Conservation (phyloP, 2,113 vertebrate species). For the Bettongia penicillata region DNA sequence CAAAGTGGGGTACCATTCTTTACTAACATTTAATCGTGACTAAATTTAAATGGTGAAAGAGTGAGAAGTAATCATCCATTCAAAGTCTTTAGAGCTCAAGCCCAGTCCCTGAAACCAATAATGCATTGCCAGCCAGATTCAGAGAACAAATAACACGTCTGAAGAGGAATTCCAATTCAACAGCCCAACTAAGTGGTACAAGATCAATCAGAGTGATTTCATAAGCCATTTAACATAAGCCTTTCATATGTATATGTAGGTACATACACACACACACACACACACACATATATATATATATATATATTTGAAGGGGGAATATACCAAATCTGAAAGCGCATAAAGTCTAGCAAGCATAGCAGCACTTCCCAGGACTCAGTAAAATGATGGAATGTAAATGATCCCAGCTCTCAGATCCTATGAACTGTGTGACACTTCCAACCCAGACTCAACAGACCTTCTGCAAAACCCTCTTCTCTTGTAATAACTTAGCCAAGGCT, state of each 20-base stretch:
- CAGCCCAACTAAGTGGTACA: conserved; percentile 42
- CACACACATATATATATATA: too few relatives aligned
- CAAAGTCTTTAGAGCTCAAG: neutral
- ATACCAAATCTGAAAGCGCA: conserved; percentile 44
- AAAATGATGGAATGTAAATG: neutral
- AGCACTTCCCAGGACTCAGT: conserved; percentile 19
- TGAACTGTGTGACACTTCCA: conserved; percentile 15
- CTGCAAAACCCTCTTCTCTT: conserved; percentile 42
- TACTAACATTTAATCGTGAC: neutral
- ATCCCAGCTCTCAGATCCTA: conserved; percentile 14
- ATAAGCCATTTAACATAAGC: conserved; percentile 53
- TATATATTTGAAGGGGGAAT: conserved; percentile 5
- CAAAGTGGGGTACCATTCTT: neutral
- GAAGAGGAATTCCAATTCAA: conserved; percentile 49
- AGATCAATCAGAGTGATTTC: conserved; percentile 43
- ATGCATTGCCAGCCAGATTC: conserved; percentile 26
- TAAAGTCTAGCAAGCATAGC: conserved; percentile 41
- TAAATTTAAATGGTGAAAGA: neutral
- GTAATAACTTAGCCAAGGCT: conserved; percentile 54
- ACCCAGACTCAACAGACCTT: conserved; percentile 20
- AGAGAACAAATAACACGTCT: conserved; percentile 44
- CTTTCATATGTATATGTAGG: neutral
- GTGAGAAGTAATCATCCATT: neutral
- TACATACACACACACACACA: too few relatives aligned
- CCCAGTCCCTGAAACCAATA: neutral